These are phyloP conservation scores for Palaemon carinicauda DNA, from an alignment of 1,140 invertebrate species.

Conservation along the genomic window DNA sequence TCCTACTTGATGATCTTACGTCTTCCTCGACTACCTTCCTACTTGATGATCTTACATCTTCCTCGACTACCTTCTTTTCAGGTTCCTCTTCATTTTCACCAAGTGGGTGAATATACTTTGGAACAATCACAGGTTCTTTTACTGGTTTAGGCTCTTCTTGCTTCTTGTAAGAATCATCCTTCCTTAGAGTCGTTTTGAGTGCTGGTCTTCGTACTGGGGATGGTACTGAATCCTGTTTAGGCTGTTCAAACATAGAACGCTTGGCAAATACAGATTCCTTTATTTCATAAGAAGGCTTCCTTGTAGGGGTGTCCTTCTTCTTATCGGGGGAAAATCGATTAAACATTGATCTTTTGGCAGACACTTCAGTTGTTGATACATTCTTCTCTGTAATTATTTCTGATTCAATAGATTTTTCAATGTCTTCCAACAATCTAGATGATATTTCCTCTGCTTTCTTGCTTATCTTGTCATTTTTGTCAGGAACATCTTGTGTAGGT, in stretches of 20 bases:
- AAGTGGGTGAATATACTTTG: conserved; percentile 50
- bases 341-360: conserved; percentile 29
- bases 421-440: neutral
- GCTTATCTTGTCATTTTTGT: neutral
- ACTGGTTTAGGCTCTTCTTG: conserved; percentile 42
- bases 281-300: conserved; percentile 42
- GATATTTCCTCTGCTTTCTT: conserved; percentile 34
- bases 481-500: neutral
- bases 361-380: conserved; percentile 18
- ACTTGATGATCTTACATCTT: conserved; percentile 15
- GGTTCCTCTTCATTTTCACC: conserved; percentile 33
- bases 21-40: no score
- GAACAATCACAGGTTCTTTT: conserved; percentile 52
- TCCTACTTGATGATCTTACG: no score
- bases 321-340: neutral
- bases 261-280: conserved; percentile 47
- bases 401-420: neutral
- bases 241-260: conserved; percentile 43
- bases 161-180: neutral
- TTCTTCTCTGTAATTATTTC: conserved; percentile 14
- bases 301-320: conserved; percentile 32
- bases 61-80: neutral
- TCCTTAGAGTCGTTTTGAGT: neutral
- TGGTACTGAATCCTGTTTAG: conserved; percentile 23
- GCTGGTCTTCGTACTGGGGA: conserved; percentile 23